A percentile compares a stretch with the other conserved stretches of the same genome.
Conservation (phyloP, 2,113 vertebrate species). For the Calidris pugnax region DNA sequence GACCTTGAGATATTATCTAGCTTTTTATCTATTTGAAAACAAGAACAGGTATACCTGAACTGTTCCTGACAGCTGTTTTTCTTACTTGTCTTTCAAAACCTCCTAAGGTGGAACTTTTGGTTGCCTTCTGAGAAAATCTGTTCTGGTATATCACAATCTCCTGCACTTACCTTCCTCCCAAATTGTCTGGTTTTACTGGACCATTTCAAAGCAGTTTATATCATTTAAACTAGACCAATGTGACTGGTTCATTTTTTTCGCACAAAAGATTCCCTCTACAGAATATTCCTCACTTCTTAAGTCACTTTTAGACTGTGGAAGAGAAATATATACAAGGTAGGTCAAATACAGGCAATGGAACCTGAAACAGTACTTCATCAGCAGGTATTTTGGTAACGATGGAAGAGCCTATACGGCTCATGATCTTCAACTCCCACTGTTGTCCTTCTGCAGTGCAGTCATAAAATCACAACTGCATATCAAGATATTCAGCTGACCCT, state of each 20-base stretch:
- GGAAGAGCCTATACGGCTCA: background rate
- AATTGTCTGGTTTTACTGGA: background rate
- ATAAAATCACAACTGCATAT: background rate
- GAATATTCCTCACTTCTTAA: background rate
- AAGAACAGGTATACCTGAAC: background rate
- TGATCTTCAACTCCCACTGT: background rate
- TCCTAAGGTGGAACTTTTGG: background rate
- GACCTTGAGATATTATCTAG: background rate
- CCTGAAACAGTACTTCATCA: background rate
- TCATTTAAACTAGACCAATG: background rate
- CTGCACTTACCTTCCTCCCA: background rate
- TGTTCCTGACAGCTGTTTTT: background rate
- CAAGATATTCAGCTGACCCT: background rate
- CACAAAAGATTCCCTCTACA: background rate
- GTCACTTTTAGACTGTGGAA: background rate
- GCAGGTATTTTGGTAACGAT: background rate
- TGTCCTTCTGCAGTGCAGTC: background rate
- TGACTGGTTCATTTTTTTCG: background rate
- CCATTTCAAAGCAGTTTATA: background rate
- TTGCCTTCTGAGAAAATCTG: background rate
- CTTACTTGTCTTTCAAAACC: background rate
- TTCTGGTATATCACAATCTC: rapidly evolving
- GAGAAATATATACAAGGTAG: background rate
- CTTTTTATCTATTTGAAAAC: background rate
- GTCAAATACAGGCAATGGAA: rapidly evolving